Conservation (phyloP, 2,888 invertebrate species). For the Pomacea canaliculata region DNA sequence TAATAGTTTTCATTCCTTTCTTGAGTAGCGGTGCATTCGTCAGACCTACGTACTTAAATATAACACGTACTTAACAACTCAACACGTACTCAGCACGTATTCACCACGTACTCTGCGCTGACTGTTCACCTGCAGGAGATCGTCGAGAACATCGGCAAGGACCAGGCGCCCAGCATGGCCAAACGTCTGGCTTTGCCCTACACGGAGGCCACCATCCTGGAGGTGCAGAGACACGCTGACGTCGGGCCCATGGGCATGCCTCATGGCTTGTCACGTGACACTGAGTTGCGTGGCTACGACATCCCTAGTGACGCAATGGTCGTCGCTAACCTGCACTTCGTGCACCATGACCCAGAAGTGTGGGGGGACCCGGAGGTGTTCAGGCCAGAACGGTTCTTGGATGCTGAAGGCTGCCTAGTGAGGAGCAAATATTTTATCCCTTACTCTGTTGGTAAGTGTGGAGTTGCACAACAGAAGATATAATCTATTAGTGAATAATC, state of each 20-base stretch:
- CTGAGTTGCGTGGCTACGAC: constrained; percentile 19
- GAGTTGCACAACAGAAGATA: too few species aligned
- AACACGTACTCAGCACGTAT: too few species aligned
- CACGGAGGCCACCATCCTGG: constrained; percentile 26
- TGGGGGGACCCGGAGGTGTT: constrained; percentile 27
- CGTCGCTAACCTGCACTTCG: constrained; percentile 24
- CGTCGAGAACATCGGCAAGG: constrained; percentile 19
- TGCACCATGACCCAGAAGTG: constrained; percentile 20
- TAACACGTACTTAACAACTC: too few species aligned
- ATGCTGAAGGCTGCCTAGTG: constrained; percentile 12
- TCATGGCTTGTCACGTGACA: constrained; percentile 13
- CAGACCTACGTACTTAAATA: too few species aligned
- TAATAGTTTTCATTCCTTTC: too few species aligned
- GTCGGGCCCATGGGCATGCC: constrained; percentile 23
- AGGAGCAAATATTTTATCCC: constrained; percentile 18
- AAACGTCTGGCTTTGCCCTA: constrained; percentile 19
- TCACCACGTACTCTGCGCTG: too few species aligned
- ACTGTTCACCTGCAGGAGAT: constrained; percentile 11
- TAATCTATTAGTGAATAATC: too few species aligned
- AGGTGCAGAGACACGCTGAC: constrained; percentile 25
- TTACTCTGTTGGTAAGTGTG: constrained; percentile 23
- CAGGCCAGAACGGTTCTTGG: constrained; percentile 31
- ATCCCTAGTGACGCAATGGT: constrained; percentile 26
- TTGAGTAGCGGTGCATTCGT: too few species aligned
- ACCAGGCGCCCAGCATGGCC: constrained; percentile 4